phyloP scores from a whole-genome alignment of 2,888 invertebrate species.

The Campoletis raptor region DNA sequence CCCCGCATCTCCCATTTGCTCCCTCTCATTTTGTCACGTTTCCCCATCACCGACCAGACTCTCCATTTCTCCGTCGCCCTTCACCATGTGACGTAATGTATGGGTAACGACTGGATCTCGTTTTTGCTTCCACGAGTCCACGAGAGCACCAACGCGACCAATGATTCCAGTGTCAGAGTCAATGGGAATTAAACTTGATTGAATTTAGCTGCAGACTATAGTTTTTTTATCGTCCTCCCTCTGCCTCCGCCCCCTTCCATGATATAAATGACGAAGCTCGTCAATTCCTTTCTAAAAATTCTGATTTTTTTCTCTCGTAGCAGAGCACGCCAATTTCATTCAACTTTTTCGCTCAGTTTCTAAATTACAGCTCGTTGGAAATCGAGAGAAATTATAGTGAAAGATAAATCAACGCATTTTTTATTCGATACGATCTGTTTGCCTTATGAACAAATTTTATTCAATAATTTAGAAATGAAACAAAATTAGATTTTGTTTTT shows the following conservation, averaged over 20 bases:
- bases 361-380: neutral
- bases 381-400: neutral
- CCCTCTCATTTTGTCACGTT: constrained; percentile 28
- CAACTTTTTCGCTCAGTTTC: neutral
- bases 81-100: neutral
- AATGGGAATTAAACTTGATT: constrained; percentile 51
- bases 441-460: neutral
- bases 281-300: constrained; percentile 3
- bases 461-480: neutral
- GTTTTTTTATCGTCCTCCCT: neutral
- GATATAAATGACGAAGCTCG: neutral
- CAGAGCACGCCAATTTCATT: neutral
- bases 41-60: constrained; percentile 34
- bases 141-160: constrained; percentile 25
- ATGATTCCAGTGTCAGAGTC: constrained; percentile 19
- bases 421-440: neutral
- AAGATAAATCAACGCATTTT: neutral
- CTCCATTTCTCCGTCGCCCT: neutral
- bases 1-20: neutral
- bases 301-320: neutral
- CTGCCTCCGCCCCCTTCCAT: neutral
- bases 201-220: constrained; percentile 32
- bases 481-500: neutral
- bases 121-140: constrained; percentile 40
- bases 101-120: constrained; percentile 7